Evolutionary conservation across 2,888 invertebrate genomes (phyloP), one percentile per base, ranked within the genome.

Genomic region (Lochmaea capreae): DNA sequence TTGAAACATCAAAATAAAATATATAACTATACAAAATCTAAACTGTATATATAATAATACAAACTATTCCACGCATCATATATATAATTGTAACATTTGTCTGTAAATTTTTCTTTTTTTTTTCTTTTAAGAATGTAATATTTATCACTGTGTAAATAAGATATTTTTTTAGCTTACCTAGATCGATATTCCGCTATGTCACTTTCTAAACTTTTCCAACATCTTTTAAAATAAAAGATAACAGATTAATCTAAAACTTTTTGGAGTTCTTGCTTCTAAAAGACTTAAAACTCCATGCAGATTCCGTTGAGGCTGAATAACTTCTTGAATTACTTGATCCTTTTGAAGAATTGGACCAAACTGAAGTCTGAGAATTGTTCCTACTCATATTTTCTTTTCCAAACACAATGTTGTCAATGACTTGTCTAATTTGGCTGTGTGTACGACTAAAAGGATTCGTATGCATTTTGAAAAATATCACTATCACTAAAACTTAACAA

Each of bases 361-460:
- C 74, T 8, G 78, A 78, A 67, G 67, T 73, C 8, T 73, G 73
- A 6, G 80, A 80, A 61, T 61, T 71, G 63, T 79, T 79, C 62
- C 80, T 79, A 46, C 77, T 76, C 63, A 81, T 70, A 16, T 67
- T 77, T 6, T 46, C 26, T 22, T 58, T 67, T 26, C 67, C 89
- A 62, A 89, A 89, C 76, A 92, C 87, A 75, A 92, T 87, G 76
- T 90, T 90, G 84, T 92, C 92, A 81, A 92, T 87, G 81, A 91
- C 89, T 84, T 92, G 92, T 80, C 92, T 89, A 83, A 93, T 88
- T 72, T 90, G 90, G 49, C 92, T 92, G 84, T 93, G 92, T 79
- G 92, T 92, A 81, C 92, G 90, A 79, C 92, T 92, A 84, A 92
- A 92, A 68, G 92, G 92, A 85, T 93, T 93, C 72, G 92, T 92